Base-by-base conservation (phyloP, 2,888 invertebrate species). In the Scaptomyza caliginosa region DNA sequence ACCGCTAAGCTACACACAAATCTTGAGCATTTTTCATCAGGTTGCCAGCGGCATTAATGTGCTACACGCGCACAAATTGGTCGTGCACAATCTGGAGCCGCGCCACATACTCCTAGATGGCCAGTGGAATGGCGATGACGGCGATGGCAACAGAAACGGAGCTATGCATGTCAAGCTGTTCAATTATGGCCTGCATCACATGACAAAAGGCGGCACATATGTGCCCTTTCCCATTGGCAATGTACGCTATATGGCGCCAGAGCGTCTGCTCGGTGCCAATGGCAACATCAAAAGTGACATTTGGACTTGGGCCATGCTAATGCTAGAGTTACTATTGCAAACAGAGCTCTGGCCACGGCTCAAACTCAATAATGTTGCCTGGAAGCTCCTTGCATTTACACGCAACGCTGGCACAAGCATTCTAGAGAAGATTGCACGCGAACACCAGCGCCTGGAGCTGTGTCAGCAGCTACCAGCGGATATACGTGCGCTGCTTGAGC, bases 281-380 rank as follows among this genome's bases (percentile, higher is more conserved):
- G 93, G 94, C 50, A 95, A 96, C 46, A 93, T 94, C 0, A 96
- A 97, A 90, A 95, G 95, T 16, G 99, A 99, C 91, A 93, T 98
- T 24, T 99, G 99, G 99, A 95, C 97, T 1, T 92, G 98, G 63
- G 99, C 98, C n/a, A 95, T 99, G 60, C 94, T 99, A 62, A 90
- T 98, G 28, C 92, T 96, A 0, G 98, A 99, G 91, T 91, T 97
- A 4, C 92, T 95, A 60, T 91, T 97, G 36, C 94, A 94, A 54
- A 93, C 92, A 66, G 92, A 93, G 62, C 91, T 97, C 6, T 97
- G 96, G 96, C 92, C 92, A 2, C 52, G 50, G 3, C 66, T 73
- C 42, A 94, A 93, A 71, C 91, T 96, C 7, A 96, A 96, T 0
- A 95, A 85, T 69, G 94, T 95, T 73, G 92, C 96, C 19, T 92